Base-by-base conservation (phyloP, 2,888 invertebrate species). In the Mayetiola destructor region DNA sequence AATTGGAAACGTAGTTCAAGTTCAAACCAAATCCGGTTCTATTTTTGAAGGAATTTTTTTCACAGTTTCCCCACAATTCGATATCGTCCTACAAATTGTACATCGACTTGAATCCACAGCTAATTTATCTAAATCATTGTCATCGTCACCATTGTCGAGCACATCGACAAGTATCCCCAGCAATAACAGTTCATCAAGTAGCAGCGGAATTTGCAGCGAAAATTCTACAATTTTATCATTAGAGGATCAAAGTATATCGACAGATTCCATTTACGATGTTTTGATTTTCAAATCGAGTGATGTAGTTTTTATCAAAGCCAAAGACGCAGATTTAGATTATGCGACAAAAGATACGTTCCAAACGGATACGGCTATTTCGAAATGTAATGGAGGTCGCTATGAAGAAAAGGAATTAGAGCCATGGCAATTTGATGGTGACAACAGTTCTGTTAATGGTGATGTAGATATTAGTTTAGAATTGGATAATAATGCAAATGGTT, bases 1-100 rank as follows among this genome's bases (percentile, higher is more conserved):
- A 68, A 85, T 93, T 61, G 92, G 90, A 60, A 87, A 85, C 69
- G 77, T 78, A 62, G 88, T 88, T 59, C 83, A 87, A 73, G 81
- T 89, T 64, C 82, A 85, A 66, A 85, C 90, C 57, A 83, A 84
- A 69, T 88, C 89, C 64, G 91, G 90, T 62, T 81, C 82, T 64
- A 75, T 85, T 58, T 92, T 85, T 79, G 92, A 93, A 75, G 93
- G 93, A 21, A 82, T 93, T 60, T 88, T 93, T 69, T 83, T 84
- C 69, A 91, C 93, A 37, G 90, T 91, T 73, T 91, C 91, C 62
- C 81, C 85, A 65, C 81, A 84, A 71, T 91, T 92, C 73, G 91
- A 92, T 69, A 81, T 88, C 60, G 53, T 30, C 9, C 10, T 53
- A 9, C 30, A 53, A 18, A 27, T 53, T 8, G 53, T 53, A 3